Base-by-base conservation (phyloP, 2,797 vertebrate genomes). In the Florisuga fusca region DNA sequence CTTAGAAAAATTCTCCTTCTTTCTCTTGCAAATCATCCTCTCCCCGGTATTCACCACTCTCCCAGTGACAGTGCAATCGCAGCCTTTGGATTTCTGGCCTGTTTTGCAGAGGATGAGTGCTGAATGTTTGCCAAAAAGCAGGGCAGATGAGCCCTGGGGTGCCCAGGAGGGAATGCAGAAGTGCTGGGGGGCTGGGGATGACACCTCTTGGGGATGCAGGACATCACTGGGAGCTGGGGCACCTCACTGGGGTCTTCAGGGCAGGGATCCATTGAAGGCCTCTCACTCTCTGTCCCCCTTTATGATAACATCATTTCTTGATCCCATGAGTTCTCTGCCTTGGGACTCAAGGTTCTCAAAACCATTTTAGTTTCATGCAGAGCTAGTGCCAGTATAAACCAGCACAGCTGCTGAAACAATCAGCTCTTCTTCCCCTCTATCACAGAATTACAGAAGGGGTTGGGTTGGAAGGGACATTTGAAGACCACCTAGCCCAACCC, bases 111-210 rank as follows among this genome's bases (percentile, higher is more conserved):
- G 19, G 19, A 31, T 2, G 2, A 41, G 54, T 22, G 41, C 53
- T 50, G 34, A 3, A 5, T 1, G 4, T 63, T 45, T 79, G 43
- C 20, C n/a, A 63, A 15, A 29, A n/a, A 34, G 57, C 17, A 25
- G 21, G 33, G 38, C 12, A 54, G 64, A 38, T 41, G 31, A 20
- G 11, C 21, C 15, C 13, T 1, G 3, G 31, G 43, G 54, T 18
- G 16, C 6, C 26, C 1, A 0, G 27, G 43, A 72, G 50, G 34
- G 54, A 78, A 64, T 71, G 46, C 51, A 76, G 55, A 61, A 62
- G 45, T 9, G 22, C 36, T 29, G 54, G 55, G 61, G 1, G 0
- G 33, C 29, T 2, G 1, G 23, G 22, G 36, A 19, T 53, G 25
- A 23, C 45, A 54, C 18, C 46, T 20, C 15, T 51, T 25, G 26